Conservation (phyloP, 2,797 vertebrate genomes). For the Malurus leucopterus region DNA sequence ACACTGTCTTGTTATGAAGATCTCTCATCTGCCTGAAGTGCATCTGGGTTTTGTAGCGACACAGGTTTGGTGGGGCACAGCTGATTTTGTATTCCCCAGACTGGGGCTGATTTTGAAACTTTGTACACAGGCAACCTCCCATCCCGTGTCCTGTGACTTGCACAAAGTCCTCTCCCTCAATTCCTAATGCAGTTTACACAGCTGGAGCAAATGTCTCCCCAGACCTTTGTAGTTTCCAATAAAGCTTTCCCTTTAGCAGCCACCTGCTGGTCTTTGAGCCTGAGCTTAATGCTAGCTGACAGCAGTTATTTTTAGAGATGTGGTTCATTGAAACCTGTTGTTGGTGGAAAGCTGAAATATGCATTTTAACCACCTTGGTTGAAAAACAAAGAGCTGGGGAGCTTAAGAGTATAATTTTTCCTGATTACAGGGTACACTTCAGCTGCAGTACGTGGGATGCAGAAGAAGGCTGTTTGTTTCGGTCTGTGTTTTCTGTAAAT, state of each 20-base stretch:
- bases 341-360: conserved; percentile 48
- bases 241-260: conserved; percentile 50
- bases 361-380: conserved; percentile 46
- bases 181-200: not conserved
- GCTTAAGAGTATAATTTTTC: conserved; percentile 56
- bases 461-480: conserved; percentile 29
- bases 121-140: not conserved
- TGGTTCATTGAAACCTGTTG: conserved; percentile 60
- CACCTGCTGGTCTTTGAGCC: conserved; percentile 50
- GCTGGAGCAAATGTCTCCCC: conserved; percentile 35
- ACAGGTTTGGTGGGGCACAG: not conserved
- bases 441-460: not conserved
- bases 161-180: not conserved
- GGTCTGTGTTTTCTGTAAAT: conserved; percentile 46
- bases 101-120: not conserved
- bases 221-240: conserved; percentile 44
- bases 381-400: conserved; percentile 37
- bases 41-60: not conserved
- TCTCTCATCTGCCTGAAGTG: not conserved
- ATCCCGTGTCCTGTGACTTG: not conserved
- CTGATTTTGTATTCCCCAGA: not conserved
- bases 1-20: not conserved
- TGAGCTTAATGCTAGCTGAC: conserved; percentile 49
- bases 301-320: conserved; percentile 62
- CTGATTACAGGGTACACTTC: conserved; percentile 45